Evolutionary conservation across 2,797 vertebrate genomes (phyloP), one percentile per base, ranked within the genome.

Genomic region (Chelon labrosus): DNA sequence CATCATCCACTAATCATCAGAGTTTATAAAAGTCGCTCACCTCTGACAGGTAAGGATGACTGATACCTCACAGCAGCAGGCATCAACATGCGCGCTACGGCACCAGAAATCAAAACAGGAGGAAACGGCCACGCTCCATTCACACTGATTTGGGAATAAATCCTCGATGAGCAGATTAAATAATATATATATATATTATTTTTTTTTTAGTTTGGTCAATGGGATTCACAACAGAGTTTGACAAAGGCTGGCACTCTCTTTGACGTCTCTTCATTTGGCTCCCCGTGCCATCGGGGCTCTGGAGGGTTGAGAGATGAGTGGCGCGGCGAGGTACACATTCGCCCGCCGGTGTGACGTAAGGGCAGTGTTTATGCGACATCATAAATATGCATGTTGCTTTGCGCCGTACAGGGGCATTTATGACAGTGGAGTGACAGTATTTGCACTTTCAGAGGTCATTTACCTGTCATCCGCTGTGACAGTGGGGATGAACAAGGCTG

Each of bases 21-120:
- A 94, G 85, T 95, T 95, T 95, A 95, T 93, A 94, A 94, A 95
- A 96, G 92, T 94, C 90, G 91, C 91, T 94, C 82, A 83, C 68
- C 73, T 80, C 73, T 87, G 86, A 87, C 91, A 91, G 83, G 78
- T 91, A 25, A 71, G 84, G 69, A 84, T 91, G 90, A 90, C 85
- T 85, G 91, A 91, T 89, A 88, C 83, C 82, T 84, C 77, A 73
- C 85, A 87, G 79, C 65, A 73, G 85, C 64, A 46, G 77, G 66
- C 73, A 63, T 95, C 95, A 90, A 95, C 93, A 94, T 86, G 92
- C 85, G 86, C 85, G 65, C 85, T 70, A 78, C 81, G 76, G 57
- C 80, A 71, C 85, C 77, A 80, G 47, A 77, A 83, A 90, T 88
- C 73, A 76, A 89, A 92, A 92, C 89, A 91, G 81, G 85, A 88